Evolutionary conservation across 2,113 vertebrate genomes (phyloP).

Genomic region (Patagioenas fasciata): DNA sequence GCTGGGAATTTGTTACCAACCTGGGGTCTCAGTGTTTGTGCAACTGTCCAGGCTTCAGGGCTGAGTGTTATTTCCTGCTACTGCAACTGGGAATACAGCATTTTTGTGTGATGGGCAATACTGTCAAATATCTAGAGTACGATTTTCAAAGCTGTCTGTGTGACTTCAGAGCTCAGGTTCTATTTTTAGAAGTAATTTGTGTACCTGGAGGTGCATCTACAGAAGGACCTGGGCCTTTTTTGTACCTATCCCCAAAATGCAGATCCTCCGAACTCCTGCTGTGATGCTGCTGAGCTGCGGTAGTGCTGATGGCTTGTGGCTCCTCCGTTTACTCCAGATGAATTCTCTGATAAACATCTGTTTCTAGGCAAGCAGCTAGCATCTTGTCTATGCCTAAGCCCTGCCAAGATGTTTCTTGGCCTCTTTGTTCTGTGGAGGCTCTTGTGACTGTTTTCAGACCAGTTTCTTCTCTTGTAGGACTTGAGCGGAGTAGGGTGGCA

Average conservation of each 20-base stretch:
- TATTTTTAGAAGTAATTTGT: neutral
- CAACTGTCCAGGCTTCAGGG: neutral
- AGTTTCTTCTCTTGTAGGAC: neutral
- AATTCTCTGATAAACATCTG: neutral
- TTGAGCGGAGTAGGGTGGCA: neutral
- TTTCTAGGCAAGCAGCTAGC: neutral
- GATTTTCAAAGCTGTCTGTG: neutral
- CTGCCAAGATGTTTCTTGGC: neutral
- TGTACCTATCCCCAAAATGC: neutral
- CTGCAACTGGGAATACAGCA: neutral
- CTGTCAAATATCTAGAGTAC: neutral
- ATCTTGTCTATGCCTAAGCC: neutral
- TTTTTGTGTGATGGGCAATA: neutral
- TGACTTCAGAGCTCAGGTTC: neutral
- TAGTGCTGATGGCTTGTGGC: neutral
- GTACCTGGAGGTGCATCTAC: neutral
- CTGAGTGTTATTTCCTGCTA: neutral
- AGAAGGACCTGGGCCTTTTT: neutral
- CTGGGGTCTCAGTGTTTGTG: accelerated
- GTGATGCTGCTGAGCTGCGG: neutral
- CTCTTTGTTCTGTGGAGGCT: neutral
- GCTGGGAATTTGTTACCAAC: neutral
- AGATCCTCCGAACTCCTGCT: neutral
- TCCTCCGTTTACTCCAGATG: neutral
- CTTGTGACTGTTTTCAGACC: neutral